Evolutionary conservation across 2,113 vertebrate species (phyloP), one percentile per base, ranked within the genome.

Genomic region (Nanorana parkeri): DNA sequence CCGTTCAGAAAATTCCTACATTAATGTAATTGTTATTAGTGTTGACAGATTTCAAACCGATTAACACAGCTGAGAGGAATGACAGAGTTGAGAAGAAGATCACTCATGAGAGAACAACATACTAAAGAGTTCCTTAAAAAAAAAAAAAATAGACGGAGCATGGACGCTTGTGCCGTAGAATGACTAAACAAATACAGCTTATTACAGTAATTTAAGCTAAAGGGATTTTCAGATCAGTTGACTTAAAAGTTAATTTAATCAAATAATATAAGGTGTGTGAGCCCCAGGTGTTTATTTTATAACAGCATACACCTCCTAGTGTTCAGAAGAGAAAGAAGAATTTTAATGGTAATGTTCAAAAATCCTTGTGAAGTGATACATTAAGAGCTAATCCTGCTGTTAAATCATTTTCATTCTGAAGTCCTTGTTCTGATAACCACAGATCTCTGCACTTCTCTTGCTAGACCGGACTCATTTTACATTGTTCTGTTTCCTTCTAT

Each of bases 191-290:
- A 56, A 54, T 6, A 17, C 32, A 20, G 13, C 41, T 63, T 32
- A 66, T 65, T 66, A 66, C 61, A 26, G 58, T n/a, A 86, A 81
- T 32, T 7, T 1, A 65, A 75, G 54, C 65, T 66, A 85, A 87
- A 88, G 69, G 82, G 55, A 86, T 68, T 68, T 2, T 21, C 72
- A 87, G 86, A 89, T 89, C 85, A 73, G 63, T 83, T 88, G 91
- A 93, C 90, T 92, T 92, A 90, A 83, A 92, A 90, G 90, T 90
- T 92, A 93, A 93, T 93, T 91, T 92, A 88, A 88, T 85, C 47
- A 87, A 90, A 80, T 83, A 86, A 87, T 63, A 87, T 10, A 85
- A 68, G 77, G 52, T 68, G 21, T 77, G 88, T 88, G 85, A 88
- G 90, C 89, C 87, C 73, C 83, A 84, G 86, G 89, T 90, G 84